Evolutionary conservation across 2,888 invertebrate species (phyloP), one percentile per base, ranked within the genome.

Genomic region (Coelinius sp.): DNA sequence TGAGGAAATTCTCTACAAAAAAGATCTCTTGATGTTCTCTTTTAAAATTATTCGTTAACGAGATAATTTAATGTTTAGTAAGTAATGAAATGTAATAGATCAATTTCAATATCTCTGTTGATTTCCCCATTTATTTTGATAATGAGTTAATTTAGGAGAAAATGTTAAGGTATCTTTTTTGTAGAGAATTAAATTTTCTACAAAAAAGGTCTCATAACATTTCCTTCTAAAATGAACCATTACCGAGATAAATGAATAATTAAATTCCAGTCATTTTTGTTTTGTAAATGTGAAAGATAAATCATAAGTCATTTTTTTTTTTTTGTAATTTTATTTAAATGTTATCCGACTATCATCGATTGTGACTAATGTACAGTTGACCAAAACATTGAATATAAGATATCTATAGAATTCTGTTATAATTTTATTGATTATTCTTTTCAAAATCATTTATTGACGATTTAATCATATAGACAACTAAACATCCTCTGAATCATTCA

Each of bases 291-390:
- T 35, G 3, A 35, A 35, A 3, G 8, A 1, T 1, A 35, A 10
- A 31, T 31, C 3, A 10, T 10, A 3, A 35, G 35, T 35, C 8
- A 35, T 2, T 35, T 35, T 8, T 35, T 35, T 6, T 35, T 44
- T 66, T 72, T 73, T 77, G 75, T 31, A 59, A 59, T 59, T 59
- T 59, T 35, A 59, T 56, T 56, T 24, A 14, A 31, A 56, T 59
- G 17, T 59, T 35, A 59, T 59, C 4, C 31, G 59, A 59, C 17
- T 31, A 59, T 20, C 8, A 4, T 35, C 20, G 20, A 31, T 20
- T 59, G 59, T 35, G 27, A 59, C 31, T 59, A 59, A 31, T 59
- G 31, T 59, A 59, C 59, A 59, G 20, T 56, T 56, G 56, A 35
- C 59, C 10, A 35, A 27, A 35, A 31, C 59, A 59, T 59, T 59